Conservation (phyloP, 92 coral and sea anemone species). For the Epizoanthus illoricatus region DNA sequence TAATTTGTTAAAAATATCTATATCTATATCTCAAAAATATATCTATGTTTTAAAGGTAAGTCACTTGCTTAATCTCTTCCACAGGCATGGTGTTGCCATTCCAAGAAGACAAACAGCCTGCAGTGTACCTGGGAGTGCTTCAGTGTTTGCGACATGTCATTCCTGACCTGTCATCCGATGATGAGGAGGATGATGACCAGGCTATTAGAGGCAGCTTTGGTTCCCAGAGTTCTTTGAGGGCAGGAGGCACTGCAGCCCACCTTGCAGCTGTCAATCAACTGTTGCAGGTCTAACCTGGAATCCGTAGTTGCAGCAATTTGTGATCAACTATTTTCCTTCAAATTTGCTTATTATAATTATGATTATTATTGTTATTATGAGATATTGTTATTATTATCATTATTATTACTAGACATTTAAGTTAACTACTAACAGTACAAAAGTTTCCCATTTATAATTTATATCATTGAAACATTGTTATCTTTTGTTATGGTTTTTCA, state of each 20-base stretch:
- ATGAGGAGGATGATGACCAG: slow-evolving; percentile 50
- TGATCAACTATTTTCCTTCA: neutral
- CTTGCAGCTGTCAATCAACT: slow-evolving; percentile 53
- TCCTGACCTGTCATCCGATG: slow-evolving; percentile 66
- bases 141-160: slow-evolving; percentile 88
- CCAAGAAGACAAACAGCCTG: slow-evolving; percentile 70
- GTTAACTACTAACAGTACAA: no score
- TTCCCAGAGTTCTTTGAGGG: slow-evolving; percentile 49
- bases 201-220: slow-evolving; percentile 93
- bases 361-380: no score
- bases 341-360: no score
- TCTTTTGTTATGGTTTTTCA: no score
- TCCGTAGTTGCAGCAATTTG: neutral
- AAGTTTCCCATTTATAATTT: no score
- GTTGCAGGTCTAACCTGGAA: slow-evolving; percentile 46
- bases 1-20: no score
- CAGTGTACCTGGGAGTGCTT: slow-evolving; percentile 85
- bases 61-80: neutral
- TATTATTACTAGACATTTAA: no score
- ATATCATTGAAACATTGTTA: no score
- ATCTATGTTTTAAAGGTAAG: neutral
- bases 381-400: no score
- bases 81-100: slow-evolving; percentile 80
- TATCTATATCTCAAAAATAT: no score
- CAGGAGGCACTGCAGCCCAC: slow-evolving; percentile 40